Base-by-base conservation (phyloP, 2,113 vertebrate species). In the Centrocercus urophasianus region DNA sequence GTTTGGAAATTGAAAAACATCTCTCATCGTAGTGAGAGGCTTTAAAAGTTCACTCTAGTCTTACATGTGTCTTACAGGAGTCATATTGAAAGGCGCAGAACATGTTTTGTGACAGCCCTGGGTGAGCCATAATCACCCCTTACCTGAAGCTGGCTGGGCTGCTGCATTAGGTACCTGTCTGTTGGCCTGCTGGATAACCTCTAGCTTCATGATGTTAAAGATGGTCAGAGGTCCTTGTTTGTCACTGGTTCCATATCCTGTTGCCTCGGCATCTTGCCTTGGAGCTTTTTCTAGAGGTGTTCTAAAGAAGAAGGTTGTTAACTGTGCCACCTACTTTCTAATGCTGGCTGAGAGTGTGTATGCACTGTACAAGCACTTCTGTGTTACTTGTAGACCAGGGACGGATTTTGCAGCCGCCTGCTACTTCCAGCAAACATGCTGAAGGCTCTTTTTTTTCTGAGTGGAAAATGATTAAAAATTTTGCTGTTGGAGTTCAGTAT, bases 341-440 rank as follows among this genome's bases (percentile, higher is more conserved):
- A 27, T 42, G 28, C 77, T 75, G 42, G 11, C 25, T 24, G 21
- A 2, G 32, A 6, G 2, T 19, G 30, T 27, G 61, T 14, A 7
- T 74, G 72, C 42, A 14, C 19, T 16, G 48, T 57, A 6, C 19
- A 7, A 73, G 1, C 45, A 77, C 27, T 57, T 40, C 34, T 57
- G 65, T 1, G 0, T 34, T 76, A 4, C 21, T 27, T 17, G 0
- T 6, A 30, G n/a, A 17, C 28, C 10, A 4, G 45, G 32, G 22
- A 70, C 28, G 15, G 25, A 27, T 24, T 67, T 40, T 72, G 64
- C 47, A 47, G 48, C 42, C 32, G 36, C 59, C 25, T 30, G 13
- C 64, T 42, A 0, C 67, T 27, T 40, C 59, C 32, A 25, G 52
- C 40, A 57, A 61, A 76, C 52, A 25, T 67, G 32, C 56, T 2